Evolutionary conservation across 2,888 invertebrate species (phyloP), one percentile per base, ranked within the genome.

Genomic region (Rhamphomyia laevipes): DNA sequence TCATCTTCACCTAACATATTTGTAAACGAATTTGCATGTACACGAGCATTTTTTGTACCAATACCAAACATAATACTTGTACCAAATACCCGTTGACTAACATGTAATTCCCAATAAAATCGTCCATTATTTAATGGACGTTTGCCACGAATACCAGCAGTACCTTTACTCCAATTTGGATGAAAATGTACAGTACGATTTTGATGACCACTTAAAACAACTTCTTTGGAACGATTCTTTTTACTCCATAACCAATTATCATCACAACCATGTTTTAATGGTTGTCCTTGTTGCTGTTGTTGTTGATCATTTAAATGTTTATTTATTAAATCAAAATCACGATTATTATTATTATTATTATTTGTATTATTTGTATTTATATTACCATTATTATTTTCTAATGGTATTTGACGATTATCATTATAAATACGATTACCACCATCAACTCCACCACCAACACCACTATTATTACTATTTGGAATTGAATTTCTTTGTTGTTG

Each of bases 11-110:
- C 85, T 27, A 85, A 65, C 58, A 85, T 70, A 63, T 84, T 83
- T 27, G 78, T 76, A 63, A 84, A 85, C 13, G 78, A 74, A 60
- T 81, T 78, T 2, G 77, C 79, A 62, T 84, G 82, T 2, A 84
- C 68, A 6, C 79, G 67, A 3, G 76, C 76, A 38, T 68, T 62
- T 46, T 65, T 65, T 4, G 79, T 80, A 38, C 80, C 81, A 43
- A 83, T 73, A 15, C 84, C 85, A 58, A 85, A 82, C 84, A 85
- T 84, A 72, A 85, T 82, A 59, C 82, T 71, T 1, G 84, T 84
- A 18, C 84, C 84, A 60, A 83, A 84, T 40, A 84, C 75, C 42
- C 84, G 67, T 58, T 78, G 77, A 1, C 80, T 77, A 1, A 76
- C 68, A 54, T 73, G 72, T 49, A 84, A 66, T 62, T 84, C 82